A percentile compares a stretch with the other conserved stretches of the same genome.
Conservation (phyloP, 2,113 vertebrate genomes). For the Hippocampus guttulatus region DNA sequence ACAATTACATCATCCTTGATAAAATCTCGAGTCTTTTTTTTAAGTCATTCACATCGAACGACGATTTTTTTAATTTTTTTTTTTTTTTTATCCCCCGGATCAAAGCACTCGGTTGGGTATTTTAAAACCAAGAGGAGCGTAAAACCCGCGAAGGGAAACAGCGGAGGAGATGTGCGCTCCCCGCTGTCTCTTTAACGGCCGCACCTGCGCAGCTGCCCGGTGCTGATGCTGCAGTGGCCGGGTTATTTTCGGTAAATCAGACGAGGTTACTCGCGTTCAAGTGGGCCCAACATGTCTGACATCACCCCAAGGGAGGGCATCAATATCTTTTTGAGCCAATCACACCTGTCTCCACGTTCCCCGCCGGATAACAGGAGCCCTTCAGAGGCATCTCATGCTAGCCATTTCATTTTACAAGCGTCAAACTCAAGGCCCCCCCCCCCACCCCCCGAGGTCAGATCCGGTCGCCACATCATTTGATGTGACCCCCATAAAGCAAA, state of each 20-base stretch:
- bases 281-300: constrained; percentile 60
- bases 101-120: neutral
- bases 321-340: constrained; percentile 38
- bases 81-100: neutral
- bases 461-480: neutral
- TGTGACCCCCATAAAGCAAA: neutral
- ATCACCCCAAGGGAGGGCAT: constrained; percentile 53
- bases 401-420: neutral
- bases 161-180: neutral
- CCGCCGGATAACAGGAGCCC: constrained; percentile 33
- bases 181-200: constrained; percentile 71
- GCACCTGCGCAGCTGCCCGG: constrained; percentile 74
- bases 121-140: neutral
- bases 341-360: constrained; percentile 44
- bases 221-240: constrained; percentile 80
- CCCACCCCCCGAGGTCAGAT: neutral
- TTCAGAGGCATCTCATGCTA: neutral
- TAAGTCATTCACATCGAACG: neutral
- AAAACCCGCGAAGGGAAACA: neutral
- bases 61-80: neutral
- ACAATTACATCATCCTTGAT: neutral
- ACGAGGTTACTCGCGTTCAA: constrained; percentile 78
- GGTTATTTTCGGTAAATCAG: constrained; percentile 78
- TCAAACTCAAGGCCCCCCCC: neutral
- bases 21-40: neutral